Evolutionary conservation across 2,797 vertebrate species (phyloP), one percentile per base, ranked within the genome.

Genomic region (Poecilia picta): DNA sequence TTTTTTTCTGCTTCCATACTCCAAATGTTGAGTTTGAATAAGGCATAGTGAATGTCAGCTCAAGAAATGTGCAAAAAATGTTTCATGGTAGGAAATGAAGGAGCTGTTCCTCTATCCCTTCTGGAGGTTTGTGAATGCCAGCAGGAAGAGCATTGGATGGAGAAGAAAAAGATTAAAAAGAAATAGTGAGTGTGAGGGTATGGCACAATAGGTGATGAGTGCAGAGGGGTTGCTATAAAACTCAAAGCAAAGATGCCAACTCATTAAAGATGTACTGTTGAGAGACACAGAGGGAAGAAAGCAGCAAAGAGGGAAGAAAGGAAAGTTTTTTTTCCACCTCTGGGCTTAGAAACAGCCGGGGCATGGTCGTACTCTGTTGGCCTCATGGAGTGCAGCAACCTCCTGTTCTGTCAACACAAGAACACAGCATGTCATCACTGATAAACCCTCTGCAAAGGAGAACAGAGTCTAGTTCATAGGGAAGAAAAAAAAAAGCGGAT

Each of bases 261-360:
- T 93, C 91, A 91, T 94, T 91, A 92, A 86, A 90, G 85, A 92
- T 91, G 90, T 88, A 87, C 82, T 74, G 81, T 82, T 80, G 83
- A 92, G 81, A 89, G 83, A 87, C 73, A 57, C 75, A 18, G 82
- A 80, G 73, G 77, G 80, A 91, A 85, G 84, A 85, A 78, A 77
- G 68, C 76, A 57, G 81, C 10, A 72, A 90, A 87, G 81, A 92
- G 85, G 72, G 23, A 53, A 36, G 70, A 57, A 28, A 83, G 72
- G 80, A 85, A 89, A 82, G 75, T 39, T 77, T 70, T 70, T 70
- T 77, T 77, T 15, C 23, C 66, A 80, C 78, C 84, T 77, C 46
- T 83, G 83, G 85, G 85, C 74, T 74, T 57, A 13, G 76, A 85
- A 59, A 78, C 70, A 83, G 79, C 43, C 76, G 20, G 80, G 79